phyloP scores from a whole-genome alignment of 2,797 vertebrate genomes.

The Sarcoramphus papa region DNA sequence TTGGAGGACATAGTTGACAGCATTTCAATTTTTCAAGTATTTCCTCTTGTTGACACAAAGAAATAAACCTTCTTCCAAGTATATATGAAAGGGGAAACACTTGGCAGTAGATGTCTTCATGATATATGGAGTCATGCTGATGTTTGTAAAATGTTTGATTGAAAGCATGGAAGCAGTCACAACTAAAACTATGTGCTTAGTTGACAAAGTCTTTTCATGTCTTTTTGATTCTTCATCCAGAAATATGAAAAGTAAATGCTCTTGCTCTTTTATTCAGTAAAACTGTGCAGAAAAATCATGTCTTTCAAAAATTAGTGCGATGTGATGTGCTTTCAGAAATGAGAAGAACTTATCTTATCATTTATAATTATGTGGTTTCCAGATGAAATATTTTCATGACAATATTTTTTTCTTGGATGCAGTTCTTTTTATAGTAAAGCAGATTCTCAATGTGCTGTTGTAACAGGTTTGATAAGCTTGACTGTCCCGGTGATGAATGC shows the following conservation, averaged over 20 bases:
- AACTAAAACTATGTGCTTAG: neutral
- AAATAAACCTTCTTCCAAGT: neutral
- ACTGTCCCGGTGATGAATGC: neutral
- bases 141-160: neutral
- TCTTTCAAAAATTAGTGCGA: conserved; percentile 4
- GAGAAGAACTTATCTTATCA: neutral
- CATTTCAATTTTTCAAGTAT: neutral
- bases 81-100: neutral
- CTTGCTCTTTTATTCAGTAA: neutral
- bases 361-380: neutral
- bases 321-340: neutral
- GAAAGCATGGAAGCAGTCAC: neutral
- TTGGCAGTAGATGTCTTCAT: neutral
- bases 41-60: neutral
- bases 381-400: neutral
- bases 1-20: neutral
- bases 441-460: neutral
- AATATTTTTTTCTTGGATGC: neutral
- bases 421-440: neutral
- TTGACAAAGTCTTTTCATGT: neutral
- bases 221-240: neutral
- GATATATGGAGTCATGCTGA: neutral
- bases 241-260: neutral
- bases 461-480: neutral
- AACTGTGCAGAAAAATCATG: neutral